Evolutionary conservation across 92 coral and sea anemone genomes (phyloP).

Genomic region (Heteractis magnifica): DNA sequence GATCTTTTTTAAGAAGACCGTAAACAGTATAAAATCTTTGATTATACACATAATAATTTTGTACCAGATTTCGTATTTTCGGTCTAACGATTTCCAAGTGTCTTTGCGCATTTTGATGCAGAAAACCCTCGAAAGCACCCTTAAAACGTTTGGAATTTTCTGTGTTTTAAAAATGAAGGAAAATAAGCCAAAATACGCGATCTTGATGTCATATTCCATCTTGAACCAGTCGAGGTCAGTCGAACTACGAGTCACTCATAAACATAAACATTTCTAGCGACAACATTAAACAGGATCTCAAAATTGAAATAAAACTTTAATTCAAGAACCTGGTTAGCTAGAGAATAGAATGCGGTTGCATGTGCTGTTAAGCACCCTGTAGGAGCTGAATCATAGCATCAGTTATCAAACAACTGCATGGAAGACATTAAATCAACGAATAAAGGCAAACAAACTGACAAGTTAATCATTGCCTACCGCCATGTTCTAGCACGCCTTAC

Average conservation of each 20-base stretch:
- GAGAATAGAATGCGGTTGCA: neutral
- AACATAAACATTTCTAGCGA: neutral
- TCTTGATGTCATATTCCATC: neutral
- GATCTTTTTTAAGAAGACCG: no score
- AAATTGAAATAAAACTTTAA: neutral
- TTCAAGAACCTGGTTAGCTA: neutral
- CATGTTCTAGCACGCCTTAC: constrained; percentile 6
- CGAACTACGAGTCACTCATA: neutral
- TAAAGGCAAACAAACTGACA: constrained; percentile 5
- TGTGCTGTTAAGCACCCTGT: neutral
- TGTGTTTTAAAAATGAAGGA: neutral
- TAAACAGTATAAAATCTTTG: neutral
- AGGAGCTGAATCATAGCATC: neutral
- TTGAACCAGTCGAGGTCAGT: neutral
- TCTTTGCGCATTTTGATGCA: neutral
- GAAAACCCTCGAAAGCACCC: neutral
- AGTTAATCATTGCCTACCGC: constrained; percentile 6
- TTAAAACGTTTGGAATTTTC: neutral
- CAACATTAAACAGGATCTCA: constrained; percentile 19
- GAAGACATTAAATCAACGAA: neutral
- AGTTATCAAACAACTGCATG: neutral
- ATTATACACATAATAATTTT: neutral
- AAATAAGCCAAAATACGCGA: neutral
- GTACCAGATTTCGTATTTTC: neutral
- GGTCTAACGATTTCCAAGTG: neutral